Base-by-base conservation (phyloP, 2,888 invertebrate species). In the Athetis lepigone region DNA sequence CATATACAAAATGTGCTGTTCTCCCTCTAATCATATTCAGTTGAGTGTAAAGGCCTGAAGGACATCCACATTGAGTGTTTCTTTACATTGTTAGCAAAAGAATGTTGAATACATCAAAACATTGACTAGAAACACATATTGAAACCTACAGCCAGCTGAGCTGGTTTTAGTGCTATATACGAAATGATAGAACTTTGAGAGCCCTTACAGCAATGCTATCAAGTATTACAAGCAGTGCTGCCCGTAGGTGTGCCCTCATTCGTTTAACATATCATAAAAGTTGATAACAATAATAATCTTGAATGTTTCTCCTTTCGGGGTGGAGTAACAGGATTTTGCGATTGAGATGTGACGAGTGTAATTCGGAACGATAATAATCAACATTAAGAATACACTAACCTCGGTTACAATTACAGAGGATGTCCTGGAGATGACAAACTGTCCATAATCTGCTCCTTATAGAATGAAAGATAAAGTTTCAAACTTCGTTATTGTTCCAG, bases 361-460 rank as follows among this genome's bases (percentile, higher is more conserved):
- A 39, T 6, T 21, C 21, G 3, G 5, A 39, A 9, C 7, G 4
- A 19, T 7, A 23, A 25, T 47, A 16, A 9, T n/a, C 36, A 33
- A 4, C 49, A 27, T 16, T n/a, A 40, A 42, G n/a, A 37, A 11
- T 43, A 40, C n/a, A 21, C 73, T 60, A 45, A 60, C 74, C 77
- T 67, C 42, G 61, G 62, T 55, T 50, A 47, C 36, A 47, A 50
- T 40, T 49, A 37, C 40, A 58, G 25, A 18, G 47, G 39, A 55
- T 49, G 33, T 62, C 25, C 65, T 49, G 56, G 52, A 50, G 68
- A 75, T 67, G 56, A 59, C 58, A 69, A 75, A 42, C 46, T 67
- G 57, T 47, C 37, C 55, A 42, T 61, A 75, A 7, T 62, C 63
- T n/a, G 45, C 33, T 61, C 57, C 62, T 37, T 59, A 45, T 4